A percentile compares a stretch with the other conserved stretches of the same genome.
Conservation (phyloP, 2,888 invertebrate species). For the Autographa pulchrina region DNA sequence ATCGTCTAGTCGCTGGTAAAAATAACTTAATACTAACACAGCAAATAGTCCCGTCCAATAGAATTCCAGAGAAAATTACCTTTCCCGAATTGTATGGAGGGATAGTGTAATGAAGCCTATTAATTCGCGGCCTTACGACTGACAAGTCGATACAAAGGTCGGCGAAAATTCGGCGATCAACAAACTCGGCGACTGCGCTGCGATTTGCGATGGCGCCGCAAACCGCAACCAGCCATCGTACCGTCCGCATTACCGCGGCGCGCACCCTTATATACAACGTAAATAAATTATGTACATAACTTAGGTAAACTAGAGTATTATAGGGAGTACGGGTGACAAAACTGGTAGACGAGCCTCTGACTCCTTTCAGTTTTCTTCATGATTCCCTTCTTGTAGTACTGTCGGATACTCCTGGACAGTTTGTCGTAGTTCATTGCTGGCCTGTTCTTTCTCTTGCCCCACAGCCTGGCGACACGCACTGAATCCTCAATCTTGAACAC, state of each 20-base stretch:
- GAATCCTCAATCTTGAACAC: conserved; percentile 99
- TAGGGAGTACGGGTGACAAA: conserved; percentile 98
- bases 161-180: conserved; percentile 73
- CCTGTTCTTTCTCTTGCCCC: conserved; percentile 99
- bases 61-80: conserved; percentile 89
- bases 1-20: conserved; percentile 83
- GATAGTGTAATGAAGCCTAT: conserved; percentile 75
- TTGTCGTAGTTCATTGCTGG: conserved; percentile 99
- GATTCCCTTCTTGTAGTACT: conserved; percentile 99
- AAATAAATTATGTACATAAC: conserved; percentile 73
- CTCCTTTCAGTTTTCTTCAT: conserved; percentile 99
- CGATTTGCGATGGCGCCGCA: conserved; percentile 75
- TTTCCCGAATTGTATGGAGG: conserved; percentile 88
- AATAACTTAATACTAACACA: conserved; percentile 80
- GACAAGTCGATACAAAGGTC: conserved; percentile 62
- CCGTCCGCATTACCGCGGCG: conserved; percentile 87
- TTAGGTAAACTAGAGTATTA: conserved; percentile 81
- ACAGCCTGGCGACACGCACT: conserved; percentile 98
- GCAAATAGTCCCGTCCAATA: conserved; percentile 81
- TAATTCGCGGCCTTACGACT: conserved; percentile 67
- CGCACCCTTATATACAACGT: conserved; percentile 74
- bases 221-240: conserved; percentile 78
- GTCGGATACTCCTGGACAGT: conserved; percentile 98
- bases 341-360: conserved; percentile 99
- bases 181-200: conserved; percentile 73